Percentiles rank a stretch among this genome's conserved stretches.
phyloP scores from a whole-genome alignment of 92 coral and sea anemone species.

The Paragorgia papillata region DNA sequence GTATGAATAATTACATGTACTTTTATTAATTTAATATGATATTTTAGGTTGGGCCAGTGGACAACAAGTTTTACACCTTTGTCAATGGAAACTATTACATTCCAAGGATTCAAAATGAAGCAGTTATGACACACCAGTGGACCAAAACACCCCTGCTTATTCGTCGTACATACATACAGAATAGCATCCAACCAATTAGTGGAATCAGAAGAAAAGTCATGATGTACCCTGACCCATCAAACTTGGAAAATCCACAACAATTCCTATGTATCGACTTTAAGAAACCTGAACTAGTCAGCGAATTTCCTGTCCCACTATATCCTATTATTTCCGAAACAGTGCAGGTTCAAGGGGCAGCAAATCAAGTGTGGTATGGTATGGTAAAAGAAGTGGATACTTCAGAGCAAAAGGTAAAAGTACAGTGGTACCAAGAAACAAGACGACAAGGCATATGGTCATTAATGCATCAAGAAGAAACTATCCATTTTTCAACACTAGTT shows the following conservation, averaged over 20 bases:
- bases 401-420: slow-evolving; percentile 10
- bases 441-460: slow-evolving; percentile 48
- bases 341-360: slow-evolving; percentile 47
- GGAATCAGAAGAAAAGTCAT: slow-evolving; percentile 52
- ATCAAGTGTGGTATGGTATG: slow-evolving; percentile 58
- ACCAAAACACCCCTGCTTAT: slow-evolving; percentile 33
- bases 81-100: no score
- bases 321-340: slow-evolving; percentile 55
- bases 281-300: slow-evolving; percentile 38
- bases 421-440: slow-evolving; percentile 63
- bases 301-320: slow-evolving; percentile 49
- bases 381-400: slow-evolving; percentile 32
- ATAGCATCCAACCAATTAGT: slow-evolving; percentile 47
- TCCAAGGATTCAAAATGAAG: no score
- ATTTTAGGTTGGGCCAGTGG: no score
- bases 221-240: slow-evolving; percentile 59
- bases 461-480: slow-evolving; percentile 39
- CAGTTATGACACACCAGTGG: no score
- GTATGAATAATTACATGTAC: no score
- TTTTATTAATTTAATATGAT: no score
- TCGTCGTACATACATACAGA: slow-evolving; percentile 37
- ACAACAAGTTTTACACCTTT: no score
- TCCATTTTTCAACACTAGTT: slow-evolving; percentile 44
- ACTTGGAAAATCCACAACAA: slow-evolving; percentile 46
- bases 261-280: slow-evolving; percentile 48